Base-by-base conservation (phyloP, 2,113 vertebrate genomes). In the Laticauda colubrina region DNA sequence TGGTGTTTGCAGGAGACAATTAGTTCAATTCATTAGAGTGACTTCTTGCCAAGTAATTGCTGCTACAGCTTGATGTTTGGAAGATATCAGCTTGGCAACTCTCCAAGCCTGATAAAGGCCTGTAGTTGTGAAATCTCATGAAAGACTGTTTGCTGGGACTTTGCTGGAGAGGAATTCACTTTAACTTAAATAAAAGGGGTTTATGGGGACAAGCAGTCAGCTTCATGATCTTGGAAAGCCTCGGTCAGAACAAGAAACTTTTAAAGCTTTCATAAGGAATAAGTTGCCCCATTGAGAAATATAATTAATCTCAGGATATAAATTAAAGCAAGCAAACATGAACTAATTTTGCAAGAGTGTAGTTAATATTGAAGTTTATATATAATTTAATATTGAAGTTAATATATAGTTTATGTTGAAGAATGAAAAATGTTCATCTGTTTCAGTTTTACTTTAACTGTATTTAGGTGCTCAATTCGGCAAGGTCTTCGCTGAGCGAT, bases 401-500 rank as follows among this genome's bases (percentile, higher is more conserved):
- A 51, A 51, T 51, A 51, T 51, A 51, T 51, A 51, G 48, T 4
- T 87, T 24, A 3, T 12, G 85, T 43, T n/a, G 89, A 91, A 89
- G 53, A 43, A 89, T 11, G 21, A 89, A 87, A 59, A 88, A 39
- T 21, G 8, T 88, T 91, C n/a, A 39, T 91, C 61, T 56, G 3
- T 0, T 20, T 92, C 61, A 39, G 87, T 91, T 6, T 6, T 0
- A 0, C 75, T 87, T 61, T 14, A 53, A 53, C 2, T 53, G 51
- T 53, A 53, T 53, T 53, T 89, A 59, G 91, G 0, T 88, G 89
- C 92, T 51, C 85, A 14, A 48, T 8, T 18, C 95, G 89, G 94
- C 93, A 3, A 55, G 91, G 90, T 95, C 91, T 92, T 92, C 29
- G 93, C 91, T 43, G 95, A 95, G 56, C 9, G 5, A 48, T 87